These are phyloP conservation scores for Lonchura striata DNA, from an alignment of 2,113 vertebrate species.

Conservation along the genomic window DNA sequence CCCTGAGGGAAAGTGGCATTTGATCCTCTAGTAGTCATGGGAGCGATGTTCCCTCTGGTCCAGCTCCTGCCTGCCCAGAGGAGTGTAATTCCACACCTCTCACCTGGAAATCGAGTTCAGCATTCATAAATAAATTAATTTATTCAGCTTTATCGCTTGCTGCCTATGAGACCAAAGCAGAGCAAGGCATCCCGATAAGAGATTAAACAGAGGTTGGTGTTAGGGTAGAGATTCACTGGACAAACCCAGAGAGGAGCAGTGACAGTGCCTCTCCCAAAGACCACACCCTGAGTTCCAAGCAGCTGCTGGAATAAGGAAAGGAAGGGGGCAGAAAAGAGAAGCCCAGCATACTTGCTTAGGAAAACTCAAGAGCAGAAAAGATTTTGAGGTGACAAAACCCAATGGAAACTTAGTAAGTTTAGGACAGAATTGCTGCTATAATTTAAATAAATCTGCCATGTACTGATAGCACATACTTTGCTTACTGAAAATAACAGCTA, in stretches of 20 bases:
- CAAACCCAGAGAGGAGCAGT: neutral
- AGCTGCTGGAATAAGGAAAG: neutral
- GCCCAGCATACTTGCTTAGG: neutral
- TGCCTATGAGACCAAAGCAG: neutral
- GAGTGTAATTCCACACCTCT: conserved; percentile 3
- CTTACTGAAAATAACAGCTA: neutral
- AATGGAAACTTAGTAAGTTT: neutral
- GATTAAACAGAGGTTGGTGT: neutral
- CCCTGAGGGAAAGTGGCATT: neutral
- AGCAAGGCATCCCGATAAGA: neutral
- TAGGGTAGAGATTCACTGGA: neutral
- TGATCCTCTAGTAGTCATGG: neutral
- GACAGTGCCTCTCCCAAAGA: neutral
- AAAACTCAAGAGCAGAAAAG: neutral
- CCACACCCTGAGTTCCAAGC: neutral
- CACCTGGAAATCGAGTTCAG: neutral
- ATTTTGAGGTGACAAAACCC: neutral
- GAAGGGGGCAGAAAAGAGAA: neutral
- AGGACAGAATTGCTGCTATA: neutral
- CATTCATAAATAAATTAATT: neutral
- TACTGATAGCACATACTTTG: neutral
- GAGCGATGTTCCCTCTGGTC: neutral
- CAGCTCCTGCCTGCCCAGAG: neutral
- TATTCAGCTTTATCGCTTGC: neutral
- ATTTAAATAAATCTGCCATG: neutral